Evolutionary conservation across 2,797 vertebrate species (phyloP).

Genomic region (Cyclopterus lumpus): DNA sequence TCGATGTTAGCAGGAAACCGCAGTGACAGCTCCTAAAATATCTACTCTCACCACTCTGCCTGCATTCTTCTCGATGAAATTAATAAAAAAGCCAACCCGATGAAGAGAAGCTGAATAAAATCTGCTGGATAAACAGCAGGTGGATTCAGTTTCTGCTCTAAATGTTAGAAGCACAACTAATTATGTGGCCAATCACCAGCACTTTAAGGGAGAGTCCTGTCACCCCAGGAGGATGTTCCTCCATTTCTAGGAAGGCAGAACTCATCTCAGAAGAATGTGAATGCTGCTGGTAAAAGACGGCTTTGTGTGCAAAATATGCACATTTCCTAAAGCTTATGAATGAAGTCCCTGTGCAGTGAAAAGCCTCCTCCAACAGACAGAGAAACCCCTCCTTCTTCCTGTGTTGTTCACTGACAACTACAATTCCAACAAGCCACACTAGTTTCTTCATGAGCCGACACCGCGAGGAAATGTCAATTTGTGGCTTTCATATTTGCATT

Average conservation of each 20-base stretch:
- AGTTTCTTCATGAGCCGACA: slow-evolving; percentile 13
- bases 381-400: slow-evolving; percentile 43
- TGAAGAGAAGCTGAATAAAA: slow-evolving; percentile 55
- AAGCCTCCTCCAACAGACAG: slow-evolving; percentile 40
- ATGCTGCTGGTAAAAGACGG: slow-evolving; percentile 51
- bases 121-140: slow-evolving; percentile 50
- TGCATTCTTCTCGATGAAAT: slow-evolving; percentile 17
- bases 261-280: slow-evolving; percentile 48
- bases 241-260: slow-evolving; percentile 35
- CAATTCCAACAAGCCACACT: slow-evolving; percentile 37
- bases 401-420: slow-evolving; percentile 54
- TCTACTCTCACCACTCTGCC: slow-evolving; percentile 2
- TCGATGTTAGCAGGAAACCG: slow-evolving; percentile 31
- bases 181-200: slow-evolving; percentile 56
- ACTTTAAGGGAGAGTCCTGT: slow-evolving; percentile 46
- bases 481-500: slow-evolving; percentile 42
- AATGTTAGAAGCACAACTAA: slow-evolving; percentile 47
- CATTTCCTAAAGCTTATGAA: slow-evolving; percentile 68
- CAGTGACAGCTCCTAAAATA: slow-evolving; percentile 31
- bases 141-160: slow-evolving; percentile 46
- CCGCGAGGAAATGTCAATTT: slow-evolving; percentile 53
- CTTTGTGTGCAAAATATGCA: slow-evolving; percentile 74
- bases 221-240: slow-evolving; percentile 34
- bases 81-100: slow-evolving; percentile 41
- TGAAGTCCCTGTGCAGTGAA: slow-evolving; percentile 66